Conservation (phyloP, 2,113 vertebrate species). For the Mystacornis crossleyi region DNA sequence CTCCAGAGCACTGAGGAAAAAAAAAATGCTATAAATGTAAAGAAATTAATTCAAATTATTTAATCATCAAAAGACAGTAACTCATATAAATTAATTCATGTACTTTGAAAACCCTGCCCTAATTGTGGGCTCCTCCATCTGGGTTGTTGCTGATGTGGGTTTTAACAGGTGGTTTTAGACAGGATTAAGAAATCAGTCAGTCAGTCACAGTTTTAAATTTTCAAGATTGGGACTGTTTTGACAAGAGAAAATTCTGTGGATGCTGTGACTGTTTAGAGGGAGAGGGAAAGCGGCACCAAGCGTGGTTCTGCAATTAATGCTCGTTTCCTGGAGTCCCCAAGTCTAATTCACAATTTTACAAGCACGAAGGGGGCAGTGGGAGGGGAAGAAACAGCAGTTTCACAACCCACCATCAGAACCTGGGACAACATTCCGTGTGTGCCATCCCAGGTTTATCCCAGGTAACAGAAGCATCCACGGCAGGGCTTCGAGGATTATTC, state of each 20-base stretch:
- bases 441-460: background rate
- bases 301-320: background rate
- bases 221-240: background rate
- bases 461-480: background rate
- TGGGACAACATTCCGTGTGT: background rate
- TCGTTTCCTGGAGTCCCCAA: background rate
- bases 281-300: background rate
- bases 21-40: background rate
- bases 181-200: background rate
- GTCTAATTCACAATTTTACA: background rate
- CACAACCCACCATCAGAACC: background rate
- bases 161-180: background rate
- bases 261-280: background rate
- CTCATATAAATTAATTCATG: background rate
- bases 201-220: background rate
- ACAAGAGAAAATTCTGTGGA: background rate
- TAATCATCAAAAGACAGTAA: background rate
- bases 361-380: background rate
- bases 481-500: background rate
- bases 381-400: background rate
- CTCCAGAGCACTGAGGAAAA: background rate
- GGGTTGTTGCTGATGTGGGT: background rate
- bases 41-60: background rate
- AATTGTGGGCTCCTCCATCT: background rate
- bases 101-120: background rate